phyloP scores from a whole-genome alignment of 2,888 invertebrate genomes.

The Hybos culiciformis region DNA sequence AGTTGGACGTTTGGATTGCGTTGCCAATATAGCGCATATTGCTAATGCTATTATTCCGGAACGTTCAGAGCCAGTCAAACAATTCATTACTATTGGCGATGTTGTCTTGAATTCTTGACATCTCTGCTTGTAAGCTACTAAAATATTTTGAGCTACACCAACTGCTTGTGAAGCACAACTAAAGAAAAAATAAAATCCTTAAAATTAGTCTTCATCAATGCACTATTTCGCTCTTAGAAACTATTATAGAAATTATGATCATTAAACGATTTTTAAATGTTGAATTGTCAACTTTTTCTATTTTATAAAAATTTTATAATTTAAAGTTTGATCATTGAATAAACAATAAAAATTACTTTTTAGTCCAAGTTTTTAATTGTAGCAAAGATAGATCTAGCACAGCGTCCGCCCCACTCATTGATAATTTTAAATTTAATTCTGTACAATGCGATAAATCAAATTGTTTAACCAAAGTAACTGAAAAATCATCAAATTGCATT shows the following conservation, averaged over 20 bases:
- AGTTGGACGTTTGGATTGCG: constrained; percentile 30
- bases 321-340: neutral
- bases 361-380: constrained; percentile 34
- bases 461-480: constrained; percentile 26
- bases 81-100: constrained; percentile 31
- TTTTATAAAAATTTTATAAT: neutral
- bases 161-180: constrained; percentile 31
- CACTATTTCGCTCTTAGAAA: no score
- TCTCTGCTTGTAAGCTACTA: constrained; percentile 29
- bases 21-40: constrained; percentile 30
- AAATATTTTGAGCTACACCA: constrained; percentile 30
- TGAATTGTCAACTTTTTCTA: no score
- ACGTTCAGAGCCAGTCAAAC: constrained; percentile 33
- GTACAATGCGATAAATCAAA: constrained; percentile 29
- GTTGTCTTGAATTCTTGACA: constrained; percentile 25
- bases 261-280: no score
- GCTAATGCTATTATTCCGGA: constrained; percentile 32
- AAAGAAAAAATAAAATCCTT: neutral
- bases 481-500: constrained; percentile 31
- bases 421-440: constrained; percentile 29
- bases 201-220: neutral
- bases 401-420: constrained; percentile 33
- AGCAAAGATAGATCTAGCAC: constrained; percentile 30
- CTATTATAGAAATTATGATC: no score
- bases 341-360: constrained; percentile 22